Base-by-base conservation (phyloP, 2,888 invertebrate species). In the Trichacis sp. region DNA sequence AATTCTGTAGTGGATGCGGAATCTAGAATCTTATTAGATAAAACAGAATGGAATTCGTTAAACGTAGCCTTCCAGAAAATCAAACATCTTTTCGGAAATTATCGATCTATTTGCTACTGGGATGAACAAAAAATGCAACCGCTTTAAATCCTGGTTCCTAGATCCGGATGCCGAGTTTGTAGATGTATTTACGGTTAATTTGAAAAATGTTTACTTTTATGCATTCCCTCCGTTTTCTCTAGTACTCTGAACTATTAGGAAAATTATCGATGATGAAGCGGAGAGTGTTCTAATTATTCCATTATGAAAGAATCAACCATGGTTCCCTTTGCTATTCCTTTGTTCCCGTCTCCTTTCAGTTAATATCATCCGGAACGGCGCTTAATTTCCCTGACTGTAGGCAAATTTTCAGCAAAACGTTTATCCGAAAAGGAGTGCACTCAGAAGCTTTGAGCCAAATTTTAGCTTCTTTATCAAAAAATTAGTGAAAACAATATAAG, bases 381-480 rank as follows among this genome's bases (percentile, higher is more conserved):
- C 19, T 62, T 66, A n/a, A 68, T 77, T 73, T 62, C 73, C 72
- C 73, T 78, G 72, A 71, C 70, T 43, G 77, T 66, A 61, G 74
- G 71, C 47, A 48, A 48, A 40, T 70, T 74, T 64, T 78, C 75
- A 17, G 68, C 14, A n/a, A 52, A 18, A 74, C 72, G 3, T 71
- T 75, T 14, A 36, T 24, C 40, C n/a, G 43, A 54, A 63, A 68
- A 52, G 54, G 57, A 43, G 65, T 56, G 19, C 72, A 72, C 14
- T 14, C 40, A 53, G 50, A 51, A 33, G 15, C 64, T 6, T 19
- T 53, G 15, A 15, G 55, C 1, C 18, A 46, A 3, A 51, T 62
- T 24, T 18, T 56, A 8, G 15, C 20, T 8, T 59, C 52, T 11
- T 36, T 59, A 14, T 19, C 30, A 1, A 18, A 30, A 0, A 11